Evolutionary conservation across 2,113 vertebrate species (phyloP).

Genomic region (Neolamprologus sp.): DNA sequence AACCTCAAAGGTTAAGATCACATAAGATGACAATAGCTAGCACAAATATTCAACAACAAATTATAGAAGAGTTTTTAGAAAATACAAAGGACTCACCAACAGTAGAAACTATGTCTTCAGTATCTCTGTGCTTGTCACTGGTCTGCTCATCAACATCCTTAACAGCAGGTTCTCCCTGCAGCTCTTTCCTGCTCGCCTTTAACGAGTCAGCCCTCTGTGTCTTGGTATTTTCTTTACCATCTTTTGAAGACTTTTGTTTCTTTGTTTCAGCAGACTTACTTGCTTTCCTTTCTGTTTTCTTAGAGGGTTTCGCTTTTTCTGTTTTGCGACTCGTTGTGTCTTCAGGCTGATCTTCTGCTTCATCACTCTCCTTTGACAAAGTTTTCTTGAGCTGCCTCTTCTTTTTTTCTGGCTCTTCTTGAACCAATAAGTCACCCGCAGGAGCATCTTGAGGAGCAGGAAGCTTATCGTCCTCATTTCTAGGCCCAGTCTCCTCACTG

Average conservation of each 20-base stretch:
- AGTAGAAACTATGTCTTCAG: background rate
- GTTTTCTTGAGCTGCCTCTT: background rate
- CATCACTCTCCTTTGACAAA: background rate
- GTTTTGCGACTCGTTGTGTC: background rate
- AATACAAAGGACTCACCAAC: conserved; percentile 5
- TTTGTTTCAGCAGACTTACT: background rate
- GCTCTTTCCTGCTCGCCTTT: background rate
- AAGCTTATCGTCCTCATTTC: background rate
- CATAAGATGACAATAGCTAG: background rate
- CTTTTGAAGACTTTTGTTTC: background rate
- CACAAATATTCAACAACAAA: background rate
- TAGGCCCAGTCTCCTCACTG: background rate
- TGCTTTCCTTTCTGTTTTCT: background rate
- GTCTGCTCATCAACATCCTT: background rate
- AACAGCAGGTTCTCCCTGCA: background rate
- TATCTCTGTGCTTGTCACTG: background rate
- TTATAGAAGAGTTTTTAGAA: background rate
- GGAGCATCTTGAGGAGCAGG: background rate
- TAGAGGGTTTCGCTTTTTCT: background rate
- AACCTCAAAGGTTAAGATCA: background rate
- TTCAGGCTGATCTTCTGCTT: background rate
- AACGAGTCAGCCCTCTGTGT: background rate
- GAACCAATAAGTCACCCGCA: background rate
- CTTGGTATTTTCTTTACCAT: background rate
- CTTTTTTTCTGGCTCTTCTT: conserved; percentile 6